Conservation (phyloP, 2,797 vertebrate species). For the Enoplosus armatus region DNA sequence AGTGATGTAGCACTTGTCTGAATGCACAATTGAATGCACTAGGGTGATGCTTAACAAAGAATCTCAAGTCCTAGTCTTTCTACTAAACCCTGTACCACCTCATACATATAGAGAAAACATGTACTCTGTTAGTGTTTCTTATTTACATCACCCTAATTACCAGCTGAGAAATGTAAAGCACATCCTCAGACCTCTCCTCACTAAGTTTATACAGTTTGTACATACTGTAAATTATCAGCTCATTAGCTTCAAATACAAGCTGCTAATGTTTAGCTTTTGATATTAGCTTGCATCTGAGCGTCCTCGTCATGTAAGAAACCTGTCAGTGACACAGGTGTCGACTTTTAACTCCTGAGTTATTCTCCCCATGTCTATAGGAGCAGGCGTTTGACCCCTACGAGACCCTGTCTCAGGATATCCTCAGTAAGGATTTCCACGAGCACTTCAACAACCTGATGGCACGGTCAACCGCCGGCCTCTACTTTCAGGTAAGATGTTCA, state of each 20-base stretch:
- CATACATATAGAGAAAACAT: too few species aligned
- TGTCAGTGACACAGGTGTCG: neutral
- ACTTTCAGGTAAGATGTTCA: slow-evolving; percentile 91
- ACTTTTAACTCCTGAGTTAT: neutral
- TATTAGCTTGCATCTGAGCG: neutral
- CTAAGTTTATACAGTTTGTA: too few species aligned
- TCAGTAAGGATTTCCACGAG: slow-evolving; percentile 92
- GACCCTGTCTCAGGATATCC: slow-evolving; percentile 96
- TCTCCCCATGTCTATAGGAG: slow-evolving; percentile 83
- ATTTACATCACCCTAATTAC: too few species aligned
- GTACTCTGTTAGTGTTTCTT: too few species aligned
- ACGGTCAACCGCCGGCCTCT: slow-evolving; percentile 89
- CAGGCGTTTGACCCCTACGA: slow-evolving; percentile 99
- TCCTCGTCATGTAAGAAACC: neutral
- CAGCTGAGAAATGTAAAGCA: too few species aligned
- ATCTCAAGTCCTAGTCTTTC: neutral
- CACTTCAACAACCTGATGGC: slow-evolving; percentile 95
- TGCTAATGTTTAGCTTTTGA: neutral
- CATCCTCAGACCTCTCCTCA: too few species aligned
- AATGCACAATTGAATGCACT: too few species aligned
- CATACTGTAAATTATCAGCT: neutral
- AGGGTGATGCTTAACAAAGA: too few species aligned
- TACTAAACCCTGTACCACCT: too few species aligned
- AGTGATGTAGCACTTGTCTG: too few species aligned
- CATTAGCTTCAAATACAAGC: neutral